These are phyloP conservation scores for Daubentonia madagascariensis DNA, from an alignment of 2,113 vertebrate genomes.

Conservation along the genomic window DNA sequence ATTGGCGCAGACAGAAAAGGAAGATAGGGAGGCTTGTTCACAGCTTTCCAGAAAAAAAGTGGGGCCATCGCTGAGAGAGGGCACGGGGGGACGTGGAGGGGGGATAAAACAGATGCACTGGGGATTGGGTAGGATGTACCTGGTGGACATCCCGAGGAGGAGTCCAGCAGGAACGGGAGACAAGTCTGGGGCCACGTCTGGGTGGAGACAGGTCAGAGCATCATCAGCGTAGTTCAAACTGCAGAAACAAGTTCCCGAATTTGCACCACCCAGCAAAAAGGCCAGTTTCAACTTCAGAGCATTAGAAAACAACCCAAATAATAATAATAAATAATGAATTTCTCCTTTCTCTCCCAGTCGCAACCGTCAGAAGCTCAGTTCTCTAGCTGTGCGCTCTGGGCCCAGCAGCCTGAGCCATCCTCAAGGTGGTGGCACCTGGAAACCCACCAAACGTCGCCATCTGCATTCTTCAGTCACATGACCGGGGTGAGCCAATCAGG, in stretches of 20 bases:
- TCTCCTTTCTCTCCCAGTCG: background rate
- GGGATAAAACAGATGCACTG: background rate
- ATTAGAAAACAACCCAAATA: background rate
- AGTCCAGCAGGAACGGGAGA: background rate
- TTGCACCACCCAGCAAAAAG: background rate
- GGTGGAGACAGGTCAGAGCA: background rate
- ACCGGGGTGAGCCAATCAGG: background rate
- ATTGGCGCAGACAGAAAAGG: background rate
- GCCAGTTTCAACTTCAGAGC: background rate
- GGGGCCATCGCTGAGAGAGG: no score
- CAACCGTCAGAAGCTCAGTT: background rate
- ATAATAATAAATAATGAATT: background rate
- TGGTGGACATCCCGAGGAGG: background rate
- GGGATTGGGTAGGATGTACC: background rate
- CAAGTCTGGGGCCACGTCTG: background rate
- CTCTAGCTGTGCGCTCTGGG: background rate
- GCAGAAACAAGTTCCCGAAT: background rate
- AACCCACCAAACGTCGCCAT: accelerated
- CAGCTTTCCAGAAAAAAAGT: background rate
- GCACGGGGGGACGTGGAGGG: no score
- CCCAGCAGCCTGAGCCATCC: background rate
- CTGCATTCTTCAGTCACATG: background rate
- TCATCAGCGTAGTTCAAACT: background rate
- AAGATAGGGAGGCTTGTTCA: background rate
- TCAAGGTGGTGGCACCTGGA: accelerated